A percentile compares a stretch with the other conserved stretches of the same genome.
Evolutionary conservation across 2,888 invertebrate genomes (phyloP).

Genomic region (Xanthorhoe designata): DNA sequence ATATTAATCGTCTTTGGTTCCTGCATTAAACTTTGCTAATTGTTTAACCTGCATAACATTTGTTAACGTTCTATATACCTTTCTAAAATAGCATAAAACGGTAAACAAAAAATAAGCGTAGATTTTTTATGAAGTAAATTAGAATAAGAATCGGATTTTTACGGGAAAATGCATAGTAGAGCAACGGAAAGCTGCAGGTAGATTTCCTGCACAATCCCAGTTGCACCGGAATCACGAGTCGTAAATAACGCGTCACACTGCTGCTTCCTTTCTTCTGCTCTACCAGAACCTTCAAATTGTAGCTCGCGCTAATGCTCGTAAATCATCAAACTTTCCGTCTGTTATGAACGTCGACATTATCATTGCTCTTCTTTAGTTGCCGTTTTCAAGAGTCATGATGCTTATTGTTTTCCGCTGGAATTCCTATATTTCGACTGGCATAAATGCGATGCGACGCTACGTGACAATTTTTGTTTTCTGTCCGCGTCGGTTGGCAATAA

Average conservation of each 20-base stretch:
- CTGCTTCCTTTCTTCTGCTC: conserved; percentile 73
- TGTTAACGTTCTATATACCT: neutral
- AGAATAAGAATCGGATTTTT: conserved; percentile 38
- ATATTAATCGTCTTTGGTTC: too few species aligned
- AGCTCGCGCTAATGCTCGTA: conserved; percentile 49
- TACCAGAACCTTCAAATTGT: conserved; percentile 62
- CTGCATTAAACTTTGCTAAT: neutral
- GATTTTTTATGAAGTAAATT: conserved; percentile 43
- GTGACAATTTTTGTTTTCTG: conserved; percentile 44
- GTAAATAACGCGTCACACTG: conserved; percentile 77
- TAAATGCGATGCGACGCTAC: conserved; percentile 37
- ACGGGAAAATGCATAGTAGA: conserved; percentile 45
- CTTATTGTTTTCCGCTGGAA: conserved; percentile 43
- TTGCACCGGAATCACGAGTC: conserved; percentile 74
- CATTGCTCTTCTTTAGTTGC: conserved; percentile 34
- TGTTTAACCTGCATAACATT: neutral
- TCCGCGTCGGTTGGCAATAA: conserved; percentile 48
- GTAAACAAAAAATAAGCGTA: conserved; percentile 1
- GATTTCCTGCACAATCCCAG: conserved; percentile 67
- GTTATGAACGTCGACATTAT: conserved; percentile 37
- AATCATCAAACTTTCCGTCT: conserved; percentile 52
- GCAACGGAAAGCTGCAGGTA: conserved; percentile 61
- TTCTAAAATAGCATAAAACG: neutral
- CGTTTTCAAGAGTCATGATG: conserved; percentile 43
- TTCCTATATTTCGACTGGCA: conserved; percentile 46